Conservation (phyloP, 2,888 invertebrate genomes). For the Cotesia congregata region DNA sequence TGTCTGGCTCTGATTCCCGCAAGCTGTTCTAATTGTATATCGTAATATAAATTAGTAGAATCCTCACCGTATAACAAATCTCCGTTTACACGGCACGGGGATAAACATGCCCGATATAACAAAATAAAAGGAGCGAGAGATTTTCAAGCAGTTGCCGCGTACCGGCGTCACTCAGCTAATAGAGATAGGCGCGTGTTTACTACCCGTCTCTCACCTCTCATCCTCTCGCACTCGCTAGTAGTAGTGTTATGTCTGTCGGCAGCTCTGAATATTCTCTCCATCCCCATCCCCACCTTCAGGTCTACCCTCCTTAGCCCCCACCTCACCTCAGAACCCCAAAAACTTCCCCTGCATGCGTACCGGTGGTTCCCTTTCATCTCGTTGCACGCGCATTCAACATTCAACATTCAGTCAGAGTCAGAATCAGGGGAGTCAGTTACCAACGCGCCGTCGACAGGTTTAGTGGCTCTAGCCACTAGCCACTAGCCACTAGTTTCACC, state of each 20-base stretch:
- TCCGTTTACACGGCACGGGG: conserved; percentile 38
- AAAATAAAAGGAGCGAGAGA: background rate
- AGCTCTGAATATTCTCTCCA: conserved; percentile 43
- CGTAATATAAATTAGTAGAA: conserved; percentile 44
- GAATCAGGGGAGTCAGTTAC: conserved; percentile 67
- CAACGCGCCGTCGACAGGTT: conserved; percentile 67
- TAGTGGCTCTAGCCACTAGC: conserved; percentile 47
- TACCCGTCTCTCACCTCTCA: conserved; percentile 33
- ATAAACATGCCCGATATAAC: conserved; percentile 40
- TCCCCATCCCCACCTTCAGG: conserved; percentile 36
- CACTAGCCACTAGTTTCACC: conserved; percentile 35
- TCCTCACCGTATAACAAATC: conserved; percentile 46
- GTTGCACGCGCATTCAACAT: conserved; percentile 67
- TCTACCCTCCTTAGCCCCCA: conserved; percentile 52
- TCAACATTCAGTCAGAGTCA: conserved; percentile 51
- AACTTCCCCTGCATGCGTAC: conserved; percentile 70
- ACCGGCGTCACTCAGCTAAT: conserved; percentile 65
- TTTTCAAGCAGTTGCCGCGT: conserved; percentile 52
- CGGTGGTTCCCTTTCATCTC: conserved; percentile 66
- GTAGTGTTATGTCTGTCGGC: conserved; percentile 46
- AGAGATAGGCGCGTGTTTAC: conserved; percentile 68
- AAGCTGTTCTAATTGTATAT: background rate
- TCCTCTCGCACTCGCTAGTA: too few species aligned
- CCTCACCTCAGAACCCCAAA: conserved; percentile 58
- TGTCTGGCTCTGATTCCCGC: conserved; percentile 3